Evolutionary conservation across 2,113 vertebrate species (phyloP).

Genomic region (Ceyx melanurus): DNA sequence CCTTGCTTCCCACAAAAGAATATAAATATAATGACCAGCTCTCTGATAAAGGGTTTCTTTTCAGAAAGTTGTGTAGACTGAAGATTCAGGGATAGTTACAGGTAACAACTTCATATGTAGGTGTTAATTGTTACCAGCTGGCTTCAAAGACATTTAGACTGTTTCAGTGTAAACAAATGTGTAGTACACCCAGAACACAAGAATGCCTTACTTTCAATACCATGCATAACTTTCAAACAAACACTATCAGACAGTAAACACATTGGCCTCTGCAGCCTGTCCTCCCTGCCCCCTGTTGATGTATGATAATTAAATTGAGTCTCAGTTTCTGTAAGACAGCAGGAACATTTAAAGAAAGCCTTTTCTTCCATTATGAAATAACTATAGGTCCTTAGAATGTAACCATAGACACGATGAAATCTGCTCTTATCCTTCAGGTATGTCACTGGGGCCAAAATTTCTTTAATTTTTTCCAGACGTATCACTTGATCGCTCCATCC

Average conservation of each 20-base stretch:
- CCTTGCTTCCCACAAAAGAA: not conserved
- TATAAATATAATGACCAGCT: not conserved
- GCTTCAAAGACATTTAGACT: slow-evolving; percentile 50
- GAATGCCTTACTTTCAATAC: not conserved
- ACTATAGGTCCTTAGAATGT: not conserved
- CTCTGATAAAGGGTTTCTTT: not conserved
- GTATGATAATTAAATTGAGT: not conserved
- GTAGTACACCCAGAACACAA: not conserved
- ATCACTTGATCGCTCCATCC: not conserved
- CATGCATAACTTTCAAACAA: slow-evolving; percentile 11
- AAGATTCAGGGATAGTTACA: not conserved
- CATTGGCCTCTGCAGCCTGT: not conserved
- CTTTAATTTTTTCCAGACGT: not conserved
- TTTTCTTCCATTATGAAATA: not conserved
- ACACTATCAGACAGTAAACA: slow-evolving; percentile 2
- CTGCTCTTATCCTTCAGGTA: not conserved
- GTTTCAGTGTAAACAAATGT: slow-evolving; percentile 24
- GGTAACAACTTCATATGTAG: slow-evolving; percentile 22
- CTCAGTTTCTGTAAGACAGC: not conserved
- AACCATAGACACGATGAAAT: not conserved
- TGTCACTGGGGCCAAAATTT: not conserved
- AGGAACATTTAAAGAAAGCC: not conserved
- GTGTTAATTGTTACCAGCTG: slow-evolving; percentile 56
- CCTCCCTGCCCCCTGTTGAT: not conserved
- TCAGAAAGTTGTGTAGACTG: not conserved